Base-by-base conservation (phyloP, 1,140 invertebrate genomes). In the Drosophila pseudoananassae region DNA sequence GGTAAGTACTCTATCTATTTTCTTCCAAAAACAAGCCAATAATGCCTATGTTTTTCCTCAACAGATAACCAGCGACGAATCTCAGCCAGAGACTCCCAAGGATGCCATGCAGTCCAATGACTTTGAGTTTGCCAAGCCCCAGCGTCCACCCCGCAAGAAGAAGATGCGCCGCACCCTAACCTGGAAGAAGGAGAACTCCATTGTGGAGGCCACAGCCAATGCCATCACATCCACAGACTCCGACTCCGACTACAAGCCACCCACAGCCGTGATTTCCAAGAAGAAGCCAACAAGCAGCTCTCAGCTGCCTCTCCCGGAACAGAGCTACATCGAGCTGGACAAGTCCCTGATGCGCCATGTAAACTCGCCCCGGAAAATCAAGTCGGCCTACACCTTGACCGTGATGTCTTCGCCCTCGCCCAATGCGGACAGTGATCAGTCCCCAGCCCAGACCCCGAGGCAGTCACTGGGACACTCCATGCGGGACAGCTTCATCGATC, bases 151-250 rank as follows among this genome's bases (percentile, higher is more conserved):
- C n/a, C 90, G 90, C n/a, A 91, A 89, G 61, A 91, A 91, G 87
- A 91, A 91, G 59, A 76, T 90, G 76, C 85, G 90, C 2, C 90
- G 90, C 25, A 89, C 79, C 6, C 53, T 91, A 4, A 85, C 79
- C 29, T 91, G 90, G 90, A 91, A 91, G 40, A 91, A 91, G 55
- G 90, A 91, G 14, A 85, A 78, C 49, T 88, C 90, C 0, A 80
- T 88, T 56, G 74, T 90, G 12, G 90, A 91, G 49, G 72, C 81
- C n/a, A 81, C 78, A 1, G 66, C 76, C 3, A 78, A 78, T 46
- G 56, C 68, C 2, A 54, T 84, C 5, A 81, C 82, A 5, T 85
- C 74, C 15, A 90, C 90, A 3, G 90, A 91, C 14, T 91, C 90
- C 0, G 90, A 91, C 10, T 78, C 87, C 0, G 80, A 91, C 36